These are phyloP conservation scores for Bombyx mandarina DNA, from an alignment of 1,140 invertebrate genomes.

Conservation along the genomic window DNA sequence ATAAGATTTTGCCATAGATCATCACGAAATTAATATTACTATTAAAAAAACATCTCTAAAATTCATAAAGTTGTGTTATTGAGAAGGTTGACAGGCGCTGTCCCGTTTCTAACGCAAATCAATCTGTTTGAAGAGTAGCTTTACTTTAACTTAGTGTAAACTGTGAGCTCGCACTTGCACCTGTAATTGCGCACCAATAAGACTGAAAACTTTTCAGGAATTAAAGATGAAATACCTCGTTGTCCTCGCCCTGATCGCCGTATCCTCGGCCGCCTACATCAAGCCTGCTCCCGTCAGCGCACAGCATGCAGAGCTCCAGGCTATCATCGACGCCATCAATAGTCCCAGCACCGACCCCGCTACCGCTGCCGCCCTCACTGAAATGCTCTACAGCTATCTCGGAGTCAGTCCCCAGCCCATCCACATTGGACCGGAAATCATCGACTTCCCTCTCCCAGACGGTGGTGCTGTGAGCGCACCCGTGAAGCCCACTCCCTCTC, in stretches of 20 bases:
- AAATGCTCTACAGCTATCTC: constrained; percentile 29
- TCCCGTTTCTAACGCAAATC: too few relatives aligned
- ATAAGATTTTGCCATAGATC: too few relatives aligned
- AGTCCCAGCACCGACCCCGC: constrained; percentile 48
- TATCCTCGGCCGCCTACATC: constrained; percentile 29
- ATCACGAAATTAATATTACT: too few relatives aligned
- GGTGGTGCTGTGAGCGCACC: constrained; percentile 5
- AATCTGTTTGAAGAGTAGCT: too few relatives aligned
- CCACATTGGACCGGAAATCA: constrained; percentile 13
- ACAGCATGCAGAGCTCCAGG: constrained; percentile 24
- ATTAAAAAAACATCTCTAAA: too few relatives aligned
- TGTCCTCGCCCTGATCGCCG: constrained; percentile 35
- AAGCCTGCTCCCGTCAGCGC: constrained; percentile 13
- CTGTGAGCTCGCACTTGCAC: constrained; percentile 11
- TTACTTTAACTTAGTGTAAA: too few relatives aligned
- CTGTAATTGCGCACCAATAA: too few relatives aligned
- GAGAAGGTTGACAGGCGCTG: too few relatives aligned
- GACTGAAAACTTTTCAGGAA: constrained; percentile 5
- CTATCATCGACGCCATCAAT: constrained; percentile 42
- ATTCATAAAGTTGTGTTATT: too few relatives aligned
- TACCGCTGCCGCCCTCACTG: constrained; percentile 38
- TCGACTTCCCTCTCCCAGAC: constrained; percentile 9
- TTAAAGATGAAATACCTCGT: constrained; percentile 47
- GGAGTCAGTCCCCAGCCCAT: constrained; percentile 9
- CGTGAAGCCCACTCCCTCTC: constrained; percentile 1